These are phyloP conservation scores for Hormaphis cornu DNA, from an alignment of 1,140 invertebrate genomes.

Conservation along the genomic window DNA sequence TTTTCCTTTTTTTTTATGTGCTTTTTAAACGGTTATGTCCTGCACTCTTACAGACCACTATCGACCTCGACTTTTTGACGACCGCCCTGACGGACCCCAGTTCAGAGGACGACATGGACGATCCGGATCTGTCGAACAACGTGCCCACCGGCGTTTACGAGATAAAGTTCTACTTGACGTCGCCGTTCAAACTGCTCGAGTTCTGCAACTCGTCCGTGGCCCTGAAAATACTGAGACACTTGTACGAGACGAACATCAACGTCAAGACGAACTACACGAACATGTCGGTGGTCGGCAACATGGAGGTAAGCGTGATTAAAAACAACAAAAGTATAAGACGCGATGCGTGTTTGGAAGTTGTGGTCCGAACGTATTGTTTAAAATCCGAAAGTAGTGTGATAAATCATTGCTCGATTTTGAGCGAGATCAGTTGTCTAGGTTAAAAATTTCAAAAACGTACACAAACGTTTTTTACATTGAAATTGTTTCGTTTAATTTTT, in stretches of 20 bases:
- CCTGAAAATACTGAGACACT: neutral
- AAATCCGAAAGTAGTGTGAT: no score
- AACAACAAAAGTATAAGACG: no score
- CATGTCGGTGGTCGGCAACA: neutral
- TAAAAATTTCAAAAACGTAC: no score
- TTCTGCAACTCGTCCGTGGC: slow-evolving; percentile 12
- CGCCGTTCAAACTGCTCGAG: slow-evolving; percentile 29
- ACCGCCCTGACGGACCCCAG: neutral
- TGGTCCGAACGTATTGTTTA: no score
- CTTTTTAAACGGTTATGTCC: no score
- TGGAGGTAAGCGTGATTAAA: slow-evolving; percentile 2
- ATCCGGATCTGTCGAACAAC: slow-evolving; percentile 2
- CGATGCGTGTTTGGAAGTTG: no score
- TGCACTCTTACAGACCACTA: neutral
- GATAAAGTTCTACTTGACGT: slow-evolving; percentile 7
- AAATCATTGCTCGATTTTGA: no score
- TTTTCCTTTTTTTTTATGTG: neutral
- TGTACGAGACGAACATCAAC: slow-evolving; percentile 25
- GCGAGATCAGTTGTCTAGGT: no score
- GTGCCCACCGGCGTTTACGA: slow-evolving; percentile 1
- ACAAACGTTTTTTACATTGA: no score
- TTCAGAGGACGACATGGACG: neutral
- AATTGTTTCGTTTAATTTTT: no score
- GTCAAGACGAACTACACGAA: slow-evolving; percentile 29
- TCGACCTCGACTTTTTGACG: neutral